Evolutionary conservation across 2,113 vertebrate species (phyloP), one percentile per base, ranked within the genome.

Genomic region (Azemiops feae): DNA sequence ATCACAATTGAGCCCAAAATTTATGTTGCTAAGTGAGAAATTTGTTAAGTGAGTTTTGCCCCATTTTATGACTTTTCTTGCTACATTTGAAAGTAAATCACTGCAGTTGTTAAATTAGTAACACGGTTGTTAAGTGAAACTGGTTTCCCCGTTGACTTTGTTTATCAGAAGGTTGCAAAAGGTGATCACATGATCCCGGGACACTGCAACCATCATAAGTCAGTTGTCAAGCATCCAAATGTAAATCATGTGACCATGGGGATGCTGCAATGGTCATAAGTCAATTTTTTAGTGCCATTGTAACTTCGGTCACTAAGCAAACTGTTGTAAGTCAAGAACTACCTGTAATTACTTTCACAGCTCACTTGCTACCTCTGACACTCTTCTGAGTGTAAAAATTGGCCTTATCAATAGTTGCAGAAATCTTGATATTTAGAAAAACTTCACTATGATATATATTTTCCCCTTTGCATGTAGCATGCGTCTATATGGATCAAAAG

Each of bases 401-500:
- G 12, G 43, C 25, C 57, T n/a, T 50, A 14, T 53, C 58, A n/a
- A 47, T 90, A 64, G 27, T 90, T 50, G 47, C 39, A 57, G 20
- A 89, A 89, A 16, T 18, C 30, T 5, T 69, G 18, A n/a, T 34
- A 23, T 91, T 12, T 91, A 23, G 34, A 39, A 85, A 43, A 91
- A 55, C 2, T 55, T 88, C 14, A 53, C 10, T 30, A 22, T 55
- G 4, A 89, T 55, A 92, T 89, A 90, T 3, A 20, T n/a, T 86
- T 60, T 91, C 23, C 58, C 58, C 90, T 50, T 85, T 92, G 55
- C 39, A n/a, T 30, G 53, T n/a, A 2, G 3, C 55, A 55, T 3
- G 53, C 91, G 1, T 1, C 16, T 91, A 20, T 14, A 0, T 1
- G 85, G 47, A 1, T 88, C n/a, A 30, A 0, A 69, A 27, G 0